Conservation (phyloP, 23 tunicate species). For the Phallusia fumigata region DNA sequence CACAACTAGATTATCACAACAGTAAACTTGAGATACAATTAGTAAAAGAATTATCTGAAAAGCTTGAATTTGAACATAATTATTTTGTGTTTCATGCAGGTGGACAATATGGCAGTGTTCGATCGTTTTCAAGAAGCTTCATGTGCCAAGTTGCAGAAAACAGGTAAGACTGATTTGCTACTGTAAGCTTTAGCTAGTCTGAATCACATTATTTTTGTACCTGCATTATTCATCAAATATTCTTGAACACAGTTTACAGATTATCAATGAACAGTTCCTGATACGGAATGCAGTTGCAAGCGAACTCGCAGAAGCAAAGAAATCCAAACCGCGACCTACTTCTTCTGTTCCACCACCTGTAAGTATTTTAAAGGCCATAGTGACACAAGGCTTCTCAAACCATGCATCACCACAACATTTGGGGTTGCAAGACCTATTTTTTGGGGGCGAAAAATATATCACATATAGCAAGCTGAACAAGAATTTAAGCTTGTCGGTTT, state of each 20-base stretch:
- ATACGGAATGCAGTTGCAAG: constrained; percentile 46
- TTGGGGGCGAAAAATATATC: too few relatives aligned
- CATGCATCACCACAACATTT: too few relatives aligned
- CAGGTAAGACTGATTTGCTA: constrained; percentile 33
- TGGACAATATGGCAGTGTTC: constrained; percentile 22
- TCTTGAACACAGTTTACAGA: constrained; percentile 38
- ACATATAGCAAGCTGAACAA: too few relatives aligned
- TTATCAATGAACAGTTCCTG: constrained; percentile 69
- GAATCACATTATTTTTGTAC: neutral
- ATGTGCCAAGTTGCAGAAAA: constrained; percentile 44
- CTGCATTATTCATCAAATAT: neutral
- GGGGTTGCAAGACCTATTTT: too few relatives aligned
- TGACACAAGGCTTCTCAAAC: too few relatives aligned
- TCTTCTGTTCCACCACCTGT: neutral
- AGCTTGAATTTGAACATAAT: too few relatives aligned
- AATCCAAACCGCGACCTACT: neutral
- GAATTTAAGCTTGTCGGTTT: too few relatives aligned
- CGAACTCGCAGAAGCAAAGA: constrained; percentile 43
- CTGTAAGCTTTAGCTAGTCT: neutral
- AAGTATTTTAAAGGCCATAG: neutral
- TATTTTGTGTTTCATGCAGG: constrained; percentile 2
- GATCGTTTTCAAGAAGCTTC: constrained; percentile 74
- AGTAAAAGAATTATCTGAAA: too few relatives aligned
- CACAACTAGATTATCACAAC: too few relatives aligned
- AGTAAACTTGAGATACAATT: too few relatives aligned